Conservation (phyloP, 2,113 vertebrate genomes). For the Passer domesticus region DNA sequence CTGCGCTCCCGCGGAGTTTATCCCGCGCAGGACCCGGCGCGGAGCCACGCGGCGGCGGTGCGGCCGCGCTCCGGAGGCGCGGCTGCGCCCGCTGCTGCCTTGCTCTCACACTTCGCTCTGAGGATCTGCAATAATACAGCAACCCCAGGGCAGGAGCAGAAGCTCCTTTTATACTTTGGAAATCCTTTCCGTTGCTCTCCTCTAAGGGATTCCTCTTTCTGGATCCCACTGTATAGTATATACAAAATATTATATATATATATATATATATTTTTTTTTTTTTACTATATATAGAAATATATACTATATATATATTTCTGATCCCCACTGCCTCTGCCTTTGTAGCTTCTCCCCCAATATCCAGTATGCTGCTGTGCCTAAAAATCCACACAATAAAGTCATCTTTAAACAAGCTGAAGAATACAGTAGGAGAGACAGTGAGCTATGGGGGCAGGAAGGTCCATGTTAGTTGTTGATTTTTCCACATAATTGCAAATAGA, state of each 20-base stretch:
- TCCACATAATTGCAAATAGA: neutral
- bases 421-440: neutral
- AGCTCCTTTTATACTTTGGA: neutral
- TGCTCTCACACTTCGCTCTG: fast-evolving
- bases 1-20: fast-evolving
- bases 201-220: neutral
- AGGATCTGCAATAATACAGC: neutral
- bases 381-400: neutral
- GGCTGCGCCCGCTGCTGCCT: fast-evolving
- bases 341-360: neutral
- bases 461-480: neutral
- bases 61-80: fast-evolving
- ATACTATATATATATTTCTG: too few species aligned
- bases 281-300: too few species aligned
- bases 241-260: too few species aligned
- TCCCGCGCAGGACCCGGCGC: fast-evolving
- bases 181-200: neutral
- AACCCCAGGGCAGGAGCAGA: neutral
- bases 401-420: neutral
- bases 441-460: neutral
- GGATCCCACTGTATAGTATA: too few species aligned
- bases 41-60: neutral
- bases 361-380: neutral
- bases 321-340: neutral
- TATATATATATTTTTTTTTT: too few species aligned